Evolutionary conservation across 2,888 invertebrate genomes (phyloP), one percentile per base, ranked within the genome.

Genomic region (Rhogogaster chlorosoma): DNA sequence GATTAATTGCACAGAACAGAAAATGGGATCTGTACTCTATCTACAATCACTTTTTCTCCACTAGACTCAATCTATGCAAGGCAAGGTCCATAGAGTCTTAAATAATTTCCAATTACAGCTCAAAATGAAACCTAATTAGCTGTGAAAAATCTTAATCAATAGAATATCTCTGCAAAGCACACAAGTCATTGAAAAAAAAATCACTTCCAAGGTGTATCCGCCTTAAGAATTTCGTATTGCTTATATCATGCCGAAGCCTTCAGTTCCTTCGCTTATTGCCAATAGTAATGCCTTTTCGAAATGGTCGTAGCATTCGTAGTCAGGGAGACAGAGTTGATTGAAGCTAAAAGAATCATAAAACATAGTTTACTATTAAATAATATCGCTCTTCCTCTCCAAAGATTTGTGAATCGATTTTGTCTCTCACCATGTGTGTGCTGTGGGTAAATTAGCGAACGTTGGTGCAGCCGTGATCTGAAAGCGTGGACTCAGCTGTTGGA

Each of bases 191-290:
- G 18, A 6, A 49, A 53, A 53, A n/a, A 53, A n/a, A 53, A 53
- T n/a, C 7, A 53, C n/a, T 53, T 53, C n/a, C 53, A n/a, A n/a
- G n/a, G n/a, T 53, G 7, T 53, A 53, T 6, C 1, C n/a, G n/a
- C 5, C n/a, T n/a, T n/a, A 2, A 53, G 53, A n/a, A 15, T 29
- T 67, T 67, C 67, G 73, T 15, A 84, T 84, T 15, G 53, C 77
- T 36, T 84, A 96, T 88, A 96, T 95, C 95, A 97, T 95, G 86
- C 97, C 97, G 94, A 99, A 99, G 15, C 99, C 99, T 95, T 99
- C 99, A 53, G 97, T 98, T 70, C 99, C 99, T 94, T 99, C 99
- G 94, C 97, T 98, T 93, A 99, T 98, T 88, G 99, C 98, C 93
- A 98, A 95, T 18, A 98, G 95, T 85, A 99, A 95, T 67, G 98